Evolutionary conservation across 2,888 invertebrate genomes (phyloP), one percentile per base, ranked within the genome.

Genomic region (Habrosyne pyritoides): DNA sequence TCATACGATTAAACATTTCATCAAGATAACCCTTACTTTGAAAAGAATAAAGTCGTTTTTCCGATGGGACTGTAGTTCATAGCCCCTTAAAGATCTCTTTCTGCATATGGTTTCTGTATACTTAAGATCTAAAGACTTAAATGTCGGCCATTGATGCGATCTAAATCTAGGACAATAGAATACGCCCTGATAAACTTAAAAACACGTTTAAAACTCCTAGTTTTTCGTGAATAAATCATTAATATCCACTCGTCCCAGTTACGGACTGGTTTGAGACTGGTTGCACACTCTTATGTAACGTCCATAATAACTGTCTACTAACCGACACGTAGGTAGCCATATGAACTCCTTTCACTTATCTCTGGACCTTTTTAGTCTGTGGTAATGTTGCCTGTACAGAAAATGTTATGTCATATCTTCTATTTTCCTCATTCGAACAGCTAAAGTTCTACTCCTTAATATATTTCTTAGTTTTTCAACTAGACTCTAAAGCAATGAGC

Each of bases 291-390:
- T 80, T 81, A 78, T 73, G 78, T 75, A 79, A 80, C 53, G 52
- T 59, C 58, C 71, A 73, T 75, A 33, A n/a, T 33, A 71, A 77
- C 71, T 66, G 57, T 59, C 54, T 18, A 60, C 57, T 53, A 56
- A 61, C 56, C 53, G 30, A 33, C n/a, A 33, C 64, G 54, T 54
- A 51, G 59, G 61, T 56, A 57, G 60, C 69, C 66, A 68, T 69
- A 64, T 66, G 67, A 60, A 67, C 73, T 78, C 81, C 82, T 82
- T 82, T 82, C 82, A 81, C 81, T 81, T 73, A 65, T 66, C 76
- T 78, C 59, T 71, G 77, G 74, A 77, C 81, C 77, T 80, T 81
- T 77, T 78, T 74, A 75, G 78, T 77, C 77, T 77, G 74, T 75
- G 69, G 64, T 51, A 51, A 60, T 70, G 67, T 67, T 71, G 67